These are phyloP conservation scores for Sandelia bainsii DNA, from an alignment of 2,797 vertebrate species.

Conservation along the genomic window DNA sequence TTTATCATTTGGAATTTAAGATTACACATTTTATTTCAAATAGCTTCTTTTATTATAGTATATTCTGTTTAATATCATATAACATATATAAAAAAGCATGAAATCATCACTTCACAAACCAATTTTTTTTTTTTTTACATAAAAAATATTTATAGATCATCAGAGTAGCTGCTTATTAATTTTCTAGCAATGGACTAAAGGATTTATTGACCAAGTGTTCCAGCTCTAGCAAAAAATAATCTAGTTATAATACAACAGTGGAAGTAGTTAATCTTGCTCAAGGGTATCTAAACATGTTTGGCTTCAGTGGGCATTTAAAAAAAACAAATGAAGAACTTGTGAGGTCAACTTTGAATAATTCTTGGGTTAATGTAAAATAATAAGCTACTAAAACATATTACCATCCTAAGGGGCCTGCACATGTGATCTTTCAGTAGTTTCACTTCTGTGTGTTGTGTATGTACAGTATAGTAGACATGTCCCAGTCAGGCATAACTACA, in stretches of 20 bases:
- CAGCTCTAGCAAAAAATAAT: neutral
- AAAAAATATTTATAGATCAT: neutral
- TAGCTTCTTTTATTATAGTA: too few relatives aligned
- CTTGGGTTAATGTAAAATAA: neutral
- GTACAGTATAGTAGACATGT: neutral
- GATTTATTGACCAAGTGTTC: neutral
- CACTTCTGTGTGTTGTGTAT: neutral
- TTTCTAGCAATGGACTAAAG: neutral
- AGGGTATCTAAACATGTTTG: neutral
- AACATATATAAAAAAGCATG: neutral
- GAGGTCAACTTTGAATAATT: neutral
- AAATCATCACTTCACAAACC: too few relatives aligned
- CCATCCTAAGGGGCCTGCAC: neutral
- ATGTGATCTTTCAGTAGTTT: slow-evolving; percentile 1
- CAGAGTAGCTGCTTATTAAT: neutral
- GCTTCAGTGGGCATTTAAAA: neutral
- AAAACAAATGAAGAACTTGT: neutral
- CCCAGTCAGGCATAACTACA: neutral
- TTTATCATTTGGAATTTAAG: too few relatives aligned
- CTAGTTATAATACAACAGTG: neutral
- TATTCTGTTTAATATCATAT: neutral
- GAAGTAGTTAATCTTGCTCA: neutral
- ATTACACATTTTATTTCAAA: too few relatives aligned
- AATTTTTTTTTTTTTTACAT: neutral
- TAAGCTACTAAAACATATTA: neutral